Base-by-base conservation (phyloP, 2,113 vertebrate species). In the Gavialis gangeticus region DNA sequence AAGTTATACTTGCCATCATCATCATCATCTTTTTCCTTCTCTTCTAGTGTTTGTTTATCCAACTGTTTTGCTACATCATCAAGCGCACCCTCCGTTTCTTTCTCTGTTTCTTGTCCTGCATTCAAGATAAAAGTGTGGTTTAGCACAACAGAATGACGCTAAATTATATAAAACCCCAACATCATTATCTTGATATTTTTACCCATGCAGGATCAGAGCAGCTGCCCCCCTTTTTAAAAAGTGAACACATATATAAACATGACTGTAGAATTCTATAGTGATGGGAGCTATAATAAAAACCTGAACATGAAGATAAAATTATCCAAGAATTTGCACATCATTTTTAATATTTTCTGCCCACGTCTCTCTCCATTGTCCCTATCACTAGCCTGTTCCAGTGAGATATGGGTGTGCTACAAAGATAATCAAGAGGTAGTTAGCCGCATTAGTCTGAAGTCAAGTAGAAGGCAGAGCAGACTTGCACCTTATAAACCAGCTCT, bases 11-110 rank as follows among this genome's bases (percentile, higher is more conserved):
- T 97, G 98, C 99, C 99, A 96, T 99, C 99, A 79, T 99, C 99
- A 2, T 99, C 99, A 60, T 99, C 99, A 88, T 99, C 99, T 94
- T 98, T 99, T 82, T 99, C 99, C 84, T 99, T 99, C 93, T 99
- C 98, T 60, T 99, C 99, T 80, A 99, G 96, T 12, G 97, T 97
- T 96, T 99, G 99, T 84, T 98, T 99, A 97, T 99, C 99, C 97
- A 99, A 97, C 56, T 99, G 98, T 93, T 98, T 98, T 88, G 98
- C 97, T 97, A 99, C 96, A 12, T 99, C 98, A 73, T 98, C 97
- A 76, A 99, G 95, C 22, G 98, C 94, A 93, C 97, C 87, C 92
- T 98, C 98, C 22, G 91, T 37, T 86, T 99, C 98, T 75, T 96
- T 98, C 69, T 99, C 99, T 28, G 97, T 92, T 91, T 99, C 99